These are phyloP conservation scores for Cepaea hortensis DNA, from an alignment of 2,888 invertebrate species.

Conservation along the genomic window DNA sequence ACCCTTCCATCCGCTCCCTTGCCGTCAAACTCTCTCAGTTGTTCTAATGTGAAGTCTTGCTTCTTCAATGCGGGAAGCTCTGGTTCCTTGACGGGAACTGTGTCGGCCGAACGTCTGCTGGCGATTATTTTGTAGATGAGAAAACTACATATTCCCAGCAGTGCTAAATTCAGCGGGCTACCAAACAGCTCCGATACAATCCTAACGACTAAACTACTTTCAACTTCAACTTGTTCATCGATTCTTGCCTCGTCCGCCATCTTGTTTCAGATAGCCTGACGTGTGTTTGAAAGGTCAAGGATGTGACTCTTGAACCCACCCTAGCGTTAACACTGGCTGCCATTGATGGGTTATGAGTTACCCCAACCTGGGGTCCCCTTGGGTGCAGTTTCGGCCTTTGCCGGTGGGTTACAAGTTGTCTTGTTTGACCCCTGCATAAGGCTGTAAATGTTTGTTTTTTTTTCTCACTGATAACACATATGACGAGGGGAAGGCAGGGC, in stretches of 20 bases:
- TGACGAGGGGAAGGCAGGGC: too few species aligned
- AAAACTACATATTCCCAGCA: slow-evolving; percentile 83
- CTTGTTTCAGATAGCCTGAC: slow-evolving; percentile 37
- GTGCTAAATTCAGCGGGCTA: slow-evolving; percentile 84
- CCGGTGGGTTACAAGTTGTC: too few species aligned
- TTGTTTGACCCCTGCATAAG: too few species aligned
- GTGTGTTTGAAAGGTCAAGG: slow-evolving; percentile 37
- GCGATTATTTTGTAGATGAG: slow-evolving; percentile 86
- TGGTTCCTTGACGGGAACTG: slow-evolving; percentile 77
- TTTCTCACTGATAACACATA: too few species aligned
- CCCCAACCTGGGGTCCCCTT: too few species aligned
- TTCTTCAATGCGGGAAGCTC: slow-evolving; percentile 87
- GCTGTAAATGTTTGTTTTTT: too few species aligned
- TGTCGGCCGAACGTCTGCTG: slow-evolving; percentile 61
- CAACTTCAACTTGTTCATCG: slow-evolving; percentile 49
- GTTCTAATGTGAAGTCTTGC: slow-evolving; percentile 91
- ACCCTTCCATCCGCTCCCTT: slow-evolving; percentile 88
- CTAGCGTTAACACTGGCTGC: neutral
- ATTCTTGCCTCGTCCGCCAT: slow-evolving; percentile 46
- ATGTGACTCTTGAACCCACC: neutral
- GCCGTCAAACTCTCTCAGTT: slow-evolving; percentile 91
- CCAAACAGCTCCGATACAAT: slow-evolving; percentile 80
- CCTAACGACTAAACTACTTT: slow-evolving; percentile 57
- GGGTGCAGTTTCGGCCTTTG: too few species aligned
- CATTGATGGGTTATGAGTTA: too few species aligned